phyloP scores from a whole-genome alignment of 2,888 invertebrate species.

The Thymelicus sylvestris region DNA sequence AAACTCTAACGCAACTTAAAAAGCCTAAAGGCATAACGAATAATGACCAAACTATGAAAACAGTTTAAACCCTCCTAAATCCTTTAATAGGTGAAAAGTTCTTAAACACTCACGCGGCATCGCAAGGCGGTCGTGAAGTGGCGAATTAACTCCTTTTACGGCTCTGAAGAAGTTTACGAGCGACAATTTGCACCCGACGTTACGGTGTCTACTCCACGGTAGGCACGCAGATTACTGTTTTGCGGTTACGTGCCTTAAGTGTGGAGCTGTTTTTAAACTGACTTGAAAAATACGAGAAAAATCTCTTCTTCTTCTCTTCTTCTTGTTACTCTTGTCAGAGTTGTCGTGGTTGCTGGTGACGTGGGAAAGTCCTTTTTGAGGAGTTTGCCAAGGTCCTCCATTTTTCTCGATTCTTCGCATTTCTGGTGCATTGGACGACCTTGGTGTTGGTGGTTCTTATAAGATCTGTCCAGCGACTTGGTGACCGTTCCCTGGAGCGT shows the following conservation, averaged over 20 bases:
- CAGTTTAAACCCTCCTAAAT: slow-evolving; percentile 20
- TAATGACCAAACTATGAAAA: slow-evolving; percentile 14
- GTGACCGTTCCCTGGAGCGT: no score
- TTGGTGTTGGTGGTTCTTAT: no score
- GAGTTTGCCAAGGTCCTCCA: no score
- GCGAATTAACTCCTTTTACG: slow-evolving; percentile 40
- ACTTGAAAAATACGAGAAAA: background rate
- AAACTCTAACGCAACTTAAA: background rate
- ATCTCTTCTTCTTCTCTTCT: no score
- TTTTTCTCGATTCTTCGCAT: no score
- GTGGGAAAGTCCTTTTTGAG: no score
- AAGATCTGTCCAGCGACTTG: no score
- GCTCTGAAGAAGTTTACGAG: slow-evolving; percentile 43
- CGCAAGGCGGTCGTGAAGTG: slow-evolving; percentile 29
- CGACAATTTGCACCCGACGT: slow-evolving; percentile 42
- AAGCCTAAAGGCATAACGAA: slow-evolving; percentile 9
- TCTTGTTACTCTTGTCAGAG: no score
- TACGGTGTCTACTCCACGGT: slow-evolving; percentile 37
- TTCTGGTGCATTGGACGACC: no score
- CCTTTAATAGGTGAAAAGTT: slow-evolving; percentile 17
- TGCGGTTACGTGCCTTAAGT: slow-evolving; percentile 12
- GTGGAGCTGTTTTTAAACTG: slow-evolving; percentile 2
- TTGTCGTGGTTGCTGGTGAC: no score
- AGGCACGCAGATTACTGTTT: slow-evolving; percentile 39
- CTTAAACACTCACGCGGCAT: slow-evolving; percentile 18